Base-by-base conservation (phyloP, 1,140 invertebrate species). In the Sycophaga agraensis region DNA sequence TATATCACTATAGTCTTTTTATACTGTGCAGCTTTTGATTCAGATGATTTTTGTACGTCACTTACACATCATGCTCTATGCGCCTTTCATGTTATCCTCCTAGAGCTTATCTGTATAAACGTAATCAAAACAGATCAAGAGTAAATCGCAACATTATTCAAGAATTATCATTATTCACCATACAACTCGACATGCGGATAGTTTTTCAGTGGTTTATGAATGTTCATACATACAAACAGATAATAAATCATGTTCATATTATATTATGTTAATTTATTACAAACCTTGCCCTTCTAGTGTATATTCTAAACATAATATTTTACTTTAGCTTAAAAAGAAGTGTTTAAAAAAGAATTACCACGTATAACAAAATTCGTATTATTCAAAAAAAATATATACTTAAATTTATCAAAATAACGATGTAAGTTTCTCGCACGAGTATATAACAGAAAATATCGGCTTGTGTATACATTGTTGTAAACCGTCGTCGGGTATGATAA, bases 241-340 rank as follows among this genome's bases (percentile, higher is more conserved):
- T 40, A 58, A 59, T 59, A 50, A 59, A 59, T 31, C 17, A 34
- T 43, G 16, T 51, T 51, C 48, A 43, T 59, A 59, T 46, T 35
- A 49, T 49, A 58, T 14, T 26, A 16, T 31, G 26, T 50, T 19
- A 17, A 34, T 17, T n/a, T n/a, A n/a, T n/a, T n/a, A n/a, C n/a
- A n/a, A n/a, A n/a, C n/a, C n/a, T n/a, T n/a, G n/a, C n/a, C n/a
- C n/a, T n/a, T n/a, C n/a, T n/a, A n/a, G n/a, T n/a, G n/a, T n/a
- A n/a, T n/a, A n/a, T n/a, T n/a, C n/a, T n/a, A n/a, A n/a, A n/a
- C n/a, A n/a, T n/a, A n/a, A n/a, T n/a, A n/a, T n/a, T n/a, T n/a
- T n/a, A n/a, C n/a, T n/a, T n/a, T n/a, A n/a, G n/a, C n/a, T n/a
- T n/a, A n/a, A n/a, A n/a, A n/a, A n/a, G n/a, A n/a, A n/a, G n/a